A percentile compares a stretch with the other conserved stretches of the same genome.
Conservation (phyloP, 2,888 invertebrate species). For the Amblyteles armatorius region DNA sequence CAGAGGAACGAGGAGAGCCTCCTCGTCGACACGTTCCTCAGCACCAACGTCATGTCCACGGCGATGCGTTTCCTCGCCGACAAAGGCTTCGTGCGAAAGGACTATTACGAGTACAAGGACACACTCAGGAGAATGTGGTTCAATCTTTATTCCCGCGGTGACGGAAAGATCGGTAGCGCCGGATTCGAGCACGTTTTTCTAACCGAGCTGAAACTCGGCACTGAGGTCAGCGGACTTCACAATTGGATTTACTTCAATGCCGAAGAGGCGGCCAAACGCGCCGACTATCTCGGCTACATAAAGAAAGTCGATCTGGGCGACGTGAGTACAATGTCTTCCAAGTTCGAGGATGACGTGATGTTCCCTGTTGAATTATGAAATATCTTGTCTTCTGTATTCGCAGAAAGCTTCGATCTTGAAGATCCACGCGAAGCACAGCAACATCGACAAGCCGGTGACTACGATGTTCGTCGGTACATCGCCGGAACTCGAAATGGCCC, state of each 20-base stretch:
- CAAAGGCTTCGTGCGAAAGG: slow-evolving; percentile 82
- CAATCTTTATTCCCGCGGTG: slow-evolving; percentile 92
- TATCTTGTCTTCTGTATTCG: slow-evolving; percentile 79
- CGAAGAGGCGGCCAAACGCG: slow-evolving; percentile 90
- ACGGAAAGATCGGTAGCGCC: slow-evolving; percentile 92
- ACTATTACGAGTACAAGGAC: slow-evolving; percentile 88
- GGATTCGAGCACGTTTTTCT: slow-evolving; percentile 98
- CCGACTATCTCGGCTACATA: slow-evolving; percentile 93
- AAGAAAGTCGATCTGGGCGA: slow-evolving; percentile 90
- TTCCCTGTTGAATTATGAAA: background rate
- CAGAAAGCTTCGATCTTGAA: slow-evolving; percentile 93
- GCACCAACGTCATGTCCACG: slow-evolving; percentile 85
- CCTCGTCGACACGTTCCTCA: slow-evolving; percentile 84
- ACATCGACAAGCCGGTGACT: slow-evolving; percentile 91
- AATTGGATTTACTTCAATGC: slow-evolving; percentile 95
- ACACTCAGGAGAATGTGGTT: slow-evolving; percentile 92
- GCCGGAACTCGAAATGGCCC: slow-evolving; percentile 95
- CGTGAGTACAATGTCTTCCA: slow-evolving; percentile 85
- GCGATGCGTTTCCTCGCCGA: slow-evolving; percentile 85
- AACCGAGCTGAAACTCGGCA: slow-evolving; percentile 92
- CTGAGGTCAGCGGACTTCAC: slow-evolving; percentile 92
- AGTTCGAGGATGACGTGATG: background rate
- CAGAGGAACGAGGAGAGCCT: slow-evolving; percentile 82
- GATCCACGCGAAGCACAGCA: slow-evolving; percentile 90
- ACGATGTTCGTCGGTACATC: slow-evolving; percentile 94